These are phyloP conservation scores for Emydocephalus ijimae DNA, from an alignment of 2,113 vertebrate species.

Conservation along the genomic window DNA sequence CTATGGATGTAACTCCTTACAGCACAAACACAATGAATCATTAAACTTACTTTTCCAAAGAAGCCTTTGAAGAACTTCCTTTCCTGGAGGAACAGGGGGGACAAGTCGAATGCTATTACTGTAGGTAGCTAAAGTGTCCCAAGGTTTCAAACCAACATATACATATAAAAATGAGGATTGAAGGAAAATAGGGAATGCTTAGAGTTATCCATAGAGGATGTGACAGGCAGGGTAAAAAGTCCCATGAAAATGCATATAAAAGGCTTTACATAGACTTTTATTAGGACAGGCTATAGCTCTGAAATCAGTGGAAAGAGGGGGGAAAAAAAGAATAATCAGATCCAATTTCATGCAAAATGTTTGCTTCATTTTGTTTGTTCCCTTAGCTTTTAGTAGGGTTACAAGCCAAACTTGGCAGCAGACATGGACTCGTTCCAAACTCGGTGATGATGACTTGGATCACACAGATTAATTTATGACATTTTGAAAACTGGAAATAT, in stretches of 20 bases:
- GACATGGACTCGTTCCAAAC: slow-evolving; percentile 41
- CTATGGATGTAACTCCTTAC: slow-evolving; percentile 85
- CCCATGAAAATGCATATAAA: slow-evolving; percentile 70
- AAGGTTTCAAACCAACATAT: slow-evolving; percentile 77
- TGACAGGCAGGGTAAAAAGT: slow-evolving; percentile 71
- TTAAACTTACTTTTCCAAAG: slow-evolving; percentile 99
- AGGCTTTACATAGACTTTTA: slow-evolving; percentile 57
- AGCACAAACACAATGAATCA: slow-evolving; percentile 73
- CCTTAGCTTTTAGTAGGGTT: slow-evolving; percentile 64
- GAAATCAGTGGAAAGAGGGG: slow-evolving; percentile 63
- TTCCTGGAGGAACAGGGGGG: slow-evolving; percentile 97
- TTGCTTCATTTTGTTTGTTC: slow-evolving; percentile 61
- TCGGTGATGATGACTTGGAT: slow-evolving; percentile 30
- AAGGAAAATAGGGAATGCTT: slow-evolving; percentile 67
- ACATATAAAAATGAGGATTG: slow-evolving; percentile 67
- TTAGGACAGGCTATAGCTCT: slow-evolving; percentile 54
- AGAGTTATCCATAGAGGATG: slow-evolving; percentile 74
- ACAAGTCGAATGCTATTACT: slow-evolving; percentile 97
- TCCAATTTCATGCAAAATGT: slow-evolving; percentile 72
- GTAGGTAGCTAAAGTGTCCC: slow-evolving; percentile 78
- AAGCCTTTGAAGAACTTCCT: slow-evolving; percentile 99
- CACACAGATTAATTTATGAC: slow-evolving; percentile 26
- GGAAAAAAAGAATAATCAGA: slow-evolving; percentile 54
- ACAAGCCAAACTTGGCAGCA: slow-evolving; percentile 77
- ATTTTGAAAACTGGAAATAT: not conserved